Base-by-base conservation (phyloP, 2,888 invertebrate genomes). In the Trichogramma evanescens region DNA sequence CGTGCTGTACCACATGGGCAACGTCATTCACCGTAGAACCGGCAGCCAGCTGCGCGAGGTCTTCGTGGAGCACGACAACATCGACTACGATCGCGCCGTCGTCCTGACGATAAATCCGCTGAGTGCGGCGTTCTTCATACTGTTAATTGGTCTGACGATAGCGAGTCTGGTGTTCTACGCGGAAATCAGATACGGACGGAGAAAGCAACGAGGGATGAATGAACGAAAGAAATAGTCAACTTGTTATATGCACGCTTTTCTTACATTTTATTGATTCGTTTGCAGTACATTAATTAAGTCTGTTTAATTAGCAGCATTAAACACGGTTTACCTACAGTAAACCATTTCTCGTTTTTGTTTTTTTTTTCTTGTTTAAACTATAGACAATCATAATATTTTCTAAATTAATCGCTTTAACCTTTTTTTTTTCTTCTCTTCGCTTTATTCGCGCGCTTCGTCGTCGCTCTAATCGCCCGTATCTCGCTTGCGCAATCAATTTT, bases 201-300 rank as follows among this genome's bases (percentile, higher is more conserved):
- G 26, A 26, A 26, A 26, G 26, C 26, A 2, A 26, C 3, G 26
- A 2, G 26, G 26, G 3, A 26, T 26, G 26, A 26, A 40, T 26
- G 26, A 48, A 50, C 43, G 9, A 61, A 53, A 1, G 49, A 55
- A 45, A 48, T 8, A 9, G 42, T 51, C 7, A 1, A n/a, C 71
- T 70, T 66, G 71, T 72, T 73, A 26, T 26, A 26, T 75, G 74
- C 76, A 76, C 73, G 74, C 76, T 74, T 75, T 73, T 70, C 76
- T 76, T 75, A 75, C 72, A 74, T 70, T 76, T 77, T 77, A 76
- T 76, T 77, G 73, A 75, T 76, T 73, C 71, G 73, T 76, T 75
- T 74, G 74, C 73, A 73, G 72, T 77, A 76, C 77, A 77, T 75
- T 76, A 75, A 75, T 76, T 75, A 76, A 77, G 75, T 76, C 73